Base-by-base conservation (phyloP, 2,113 vertebrate genomes). In the Paraplagusia blochii region DNA sequence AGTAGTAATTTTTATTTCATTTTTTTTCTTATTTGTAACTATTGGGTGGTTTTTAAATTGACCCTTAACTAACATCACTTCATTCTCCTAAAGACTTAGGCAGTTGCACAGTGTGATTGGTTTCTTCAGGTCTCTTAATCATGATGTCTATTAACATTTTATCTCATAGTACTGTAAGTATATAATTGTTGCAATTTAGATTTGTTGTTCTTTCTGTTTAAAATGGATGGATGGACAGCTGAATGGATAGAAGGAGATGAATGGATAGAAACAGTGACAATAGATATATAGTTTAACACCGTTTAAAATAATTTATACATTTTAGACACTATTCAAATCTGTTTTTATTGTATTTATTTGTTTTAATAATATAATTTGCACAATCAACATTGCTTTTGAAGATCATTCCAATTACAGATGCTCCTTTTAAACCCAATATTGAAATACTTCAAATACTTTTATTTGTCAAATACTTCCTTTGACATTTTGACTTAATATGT, bases 1-100 rank as follows among this genome's bases (percentile, higher is more conserved):
- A 52, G 0, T 2, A 34, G 8, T 42, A 42, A 45, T 53, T 3
- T 11, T 66, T 47, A 63, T 13, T 65, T 68, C 7, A 40, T 49
- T 45, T 42, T 49, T 57, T 43, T 56, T 15, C 68, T 74, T 75
- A 48, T 52, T 57, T 47, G 49, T 53, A 10, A 19, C 47, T 47
- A 46, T 50, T 35, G 29, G 11, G 43, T 48, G 13, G 33, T 58
- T 48, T 18, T 66, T 54, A 34, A 52, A 72, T 49, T 34, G 38
- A 36, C 43, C 36, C 18, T 34, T 73, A 57, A 43, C 63, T 57
- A n/a, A 5, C 3, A 58, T 34, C 54, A 18, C 61, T 52, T 55
- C 44, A 14, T 44, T 60, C 11, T 12, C 15, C 66, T 52, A 18
- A 42, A 63, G 50, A 80, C 33, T 45, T 78, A 65, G 11, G 17